Conservation (phyloP, 1,140 invertebrate species). For the Eupristina koningsbergeri region DNA sequence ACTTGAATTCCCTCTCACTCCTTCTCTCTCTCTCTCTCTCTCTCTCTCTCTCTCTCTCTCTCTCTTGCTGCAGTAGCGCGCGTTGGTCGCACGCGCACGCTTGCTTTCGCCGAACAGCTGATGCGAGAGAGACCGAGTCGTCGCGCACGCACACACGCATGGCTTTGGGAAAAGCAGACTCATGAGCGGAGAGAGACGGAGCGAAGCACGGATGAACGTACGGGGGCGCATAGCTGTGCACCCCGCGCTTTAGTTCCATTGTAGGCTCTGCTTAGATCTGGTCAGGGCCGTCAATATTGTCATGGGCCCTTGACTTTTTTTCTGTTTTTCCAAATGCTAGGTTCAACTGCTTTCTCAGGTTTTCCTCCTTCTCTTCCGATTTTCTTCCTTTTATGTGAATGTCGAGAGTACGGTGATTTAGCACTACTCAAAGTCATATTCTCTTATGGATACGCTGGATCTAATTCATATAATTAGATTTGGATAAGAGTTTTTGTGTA, state of each 20-base stretch:
- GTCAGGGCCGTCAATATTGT: constrained; percentile 46
- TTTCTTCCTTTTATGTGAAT: not conserved
- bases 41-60: not conserved
- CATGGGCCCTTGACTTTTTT: constrained; percentile 18
- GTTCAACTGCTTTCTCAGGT: not conserved
- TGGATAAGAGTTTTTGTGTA: not conserved
- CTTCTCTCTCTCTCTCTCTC: not conserved
- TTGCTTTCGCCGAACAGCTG: constrained; percentile 71
- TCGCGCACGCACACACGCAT: not conserved
- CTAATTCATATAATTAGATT: constrained; percentile 7
- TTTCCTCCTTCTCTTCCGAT: not conserved
- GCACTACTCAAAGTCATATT: not conserved
- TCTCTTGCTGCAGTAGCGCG: not conserved
- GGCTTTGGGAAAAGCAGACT: not conserved
- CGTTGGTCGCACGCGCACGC: not conserved
- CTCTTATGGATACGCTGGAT: not conserved
- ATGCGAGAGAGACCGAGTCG: constrained; percentile 52
- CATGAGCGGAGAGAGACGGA: not conserved
- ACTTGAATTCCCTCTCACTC: too few species aligned
- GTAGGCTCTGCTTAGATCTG: too few species aligned
- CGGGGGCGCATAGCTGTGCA: constrained; percentile 42
- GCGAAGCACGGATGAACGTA: not conserved
- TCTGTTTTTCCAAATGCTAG: not conserved
- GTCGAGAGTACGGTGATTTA: not conserved
- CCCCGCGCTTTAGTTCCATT: not conserved